Base-by-base conservation (phyloP, 1,140 invertebrate species). In the Cephus cinctus region DNA sequence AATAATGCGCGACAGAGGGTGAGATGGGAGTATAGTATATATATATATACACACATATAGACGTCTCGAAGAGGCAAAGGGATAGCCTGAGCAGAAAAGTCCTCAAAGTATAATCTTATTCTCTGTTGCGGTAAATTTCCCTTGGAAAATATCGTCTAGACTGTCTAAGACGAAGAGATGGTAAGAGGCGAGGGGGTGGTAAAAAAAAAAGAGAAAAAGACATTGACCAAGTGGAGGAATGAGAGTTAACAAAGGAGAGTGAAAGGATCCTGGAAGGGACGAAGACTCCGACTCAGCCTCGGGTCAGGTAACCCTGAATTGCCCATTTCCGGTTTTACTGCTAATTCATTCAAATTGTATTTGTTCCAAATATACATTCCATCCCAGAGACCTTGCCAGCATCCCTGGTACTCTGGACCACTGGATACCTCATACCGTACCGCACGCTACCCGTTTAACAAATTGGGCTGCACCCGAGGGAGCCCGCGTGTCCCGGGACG, bases 271-370 rank as follows among this genome's bases (percentile, higher is more conserved):
- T 23, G 42, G 51, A 45, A 43, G n/a, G 31, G 39, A 43, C 23
- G 38, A 41, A 41, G 40, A 56, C 46, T n/a, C n/a, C n/a, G n/a
- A n/a, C n/a, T n/a, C n/a, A n/a, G n/a, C 57, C 34, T 30, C 39
- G 51, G 41, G 52, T 58, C 51, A 54, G 56, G 52, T 66, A 56
- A 60, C 49, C 54, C 50, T 47, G 35, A 52, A 63, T 65, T 53
- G 62, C 54, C 59, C 54, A 65, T 67, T 69, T 63, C 55, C 55
- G 59, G 54, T 65, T 36, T 73, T 73, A 71, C 60, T 73, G 69
- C 69, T 71, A 71, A 71, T 73, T 73, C 65, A 71, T 73, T 73
- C 70, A 73, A 71, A 73, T 73, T 73, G 67, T 63, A 68, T 73
- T 70, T 71, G 70, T 67, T 65, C 60, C 43, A 60, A 67, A 70